Evolutionary conservation across 2,888 invertebrate species (phyloP), one percentile per base, ranked within the genome.

Genomic region (Polymixis flavicincta): DNA sequence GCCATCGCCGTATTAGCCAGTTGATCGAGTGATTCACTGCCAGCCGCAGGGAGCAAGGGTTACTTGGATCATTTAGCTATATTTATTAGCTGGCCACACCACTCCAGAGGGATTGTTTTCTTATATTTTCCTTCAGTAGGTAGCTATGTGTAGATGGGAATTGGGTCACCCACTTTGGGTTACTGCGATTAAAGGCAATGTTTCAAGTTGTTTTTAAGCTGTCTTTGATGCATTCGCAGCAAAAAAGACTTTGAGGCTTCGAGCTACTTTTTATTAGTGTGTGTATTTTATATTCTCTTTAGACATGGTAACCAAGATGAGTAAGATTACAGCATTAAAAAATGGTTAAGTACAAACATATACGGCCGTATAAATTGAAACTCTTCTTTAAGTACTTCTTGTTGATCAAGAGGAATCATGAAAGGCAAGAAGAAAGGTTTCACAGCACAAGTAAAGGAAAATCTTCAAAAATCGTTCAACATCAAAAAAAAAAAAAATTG

Each of bases 1-100:
- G 74, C 52, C 68, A 66, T 69, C 69, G 63, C 28, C 59, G 61
- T 65, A 74, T 83, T 83, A 86, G 67, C 13, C 67, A 69, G 13
- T 59, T 83, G 83, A 83, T 83, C 74, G 80, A 78, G 79, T 85
- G 83, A 83, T 85, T 73, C 66, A 83, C 70, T 68, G 65, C 71
- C 45, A 55, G 25, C 50, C 19, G 14, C 13, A 13, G 45, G 64
- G 83, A 72, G 52, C 45, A 59, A 52, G 83, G 83, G 74, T 74
- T 83, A 72, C 42, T 67, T 67, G 72, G 59, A 63, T 67, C 72
- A 83, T 85, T 83, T 83, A 83, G 45, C 37, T 85, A 83, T 85
- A 83, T 85, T 83, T 85, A 83, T 83, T 83, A 74, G 61, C 63
- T 60, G 28, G 28, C 14, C 48, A 70, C 64, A 63, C 64, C 61